These are phyloP conservation scores for Rhincodon typus DNA, from an alignment of 2,797 vertebrate species.

Conservation along the genomic window DNA sequence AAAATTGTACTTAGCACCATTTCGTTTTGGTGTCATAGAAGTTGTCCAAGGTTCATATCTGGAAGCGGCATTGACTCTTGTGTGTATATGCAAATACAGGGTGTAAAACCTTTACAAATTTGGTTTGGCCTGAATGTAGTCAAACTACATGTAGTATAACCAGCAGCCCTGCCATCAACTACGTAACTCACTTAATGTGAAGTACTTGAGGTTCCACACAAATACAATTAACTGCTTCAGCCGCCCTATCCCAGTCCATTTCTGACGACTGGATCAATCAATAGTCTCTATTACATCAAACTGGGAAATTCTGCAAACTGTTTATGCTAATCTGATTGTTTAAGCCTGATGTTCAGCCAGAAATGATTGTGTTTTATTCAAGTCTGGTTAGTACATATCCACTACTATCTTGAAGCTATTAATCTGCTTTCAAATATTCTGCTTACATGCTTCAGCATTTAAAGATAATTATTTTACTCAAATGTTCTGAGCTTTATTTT, in stretches of 20 bases:
- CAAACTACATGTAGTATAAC: neutral
- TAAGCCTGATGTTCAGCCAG: too few species aligned
- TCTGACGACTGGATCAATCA: neutral
- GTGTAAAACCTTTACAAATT: neutral
- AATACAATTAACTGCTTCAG: neutral
- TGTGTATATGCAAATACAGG: neutral
- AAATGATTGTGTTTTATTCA: neutral
- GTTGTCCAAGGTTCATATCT: neutral
- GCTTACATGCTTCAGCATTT: neutral
- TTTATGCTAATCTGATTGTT: neutral
- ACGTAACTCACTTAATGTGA: neutral
- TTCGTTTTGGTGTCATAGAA: neutral
- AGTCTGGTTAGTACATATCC: neutral
- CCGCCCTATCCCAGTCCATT: neutral
- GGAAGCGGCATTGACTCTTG: neutral
- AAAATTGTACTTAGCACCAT: neutral
- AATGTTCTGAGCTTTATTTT: neutral
- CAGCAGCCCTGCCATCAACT: neutral
- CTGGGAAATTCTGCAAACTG: neutral
- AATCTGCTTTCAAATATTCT: neutral
- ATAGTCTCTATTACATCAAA: too few species aligned
- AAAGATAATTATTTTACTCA: neutral
- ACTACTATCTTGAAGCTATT: neutral
- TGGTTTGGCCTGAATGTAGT: neutral
- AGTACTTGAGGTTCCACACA: neutral